Conservation (phyloP, 2,113 vertebrate genomes). For the Cyanoderma ruficeps region DNA sequence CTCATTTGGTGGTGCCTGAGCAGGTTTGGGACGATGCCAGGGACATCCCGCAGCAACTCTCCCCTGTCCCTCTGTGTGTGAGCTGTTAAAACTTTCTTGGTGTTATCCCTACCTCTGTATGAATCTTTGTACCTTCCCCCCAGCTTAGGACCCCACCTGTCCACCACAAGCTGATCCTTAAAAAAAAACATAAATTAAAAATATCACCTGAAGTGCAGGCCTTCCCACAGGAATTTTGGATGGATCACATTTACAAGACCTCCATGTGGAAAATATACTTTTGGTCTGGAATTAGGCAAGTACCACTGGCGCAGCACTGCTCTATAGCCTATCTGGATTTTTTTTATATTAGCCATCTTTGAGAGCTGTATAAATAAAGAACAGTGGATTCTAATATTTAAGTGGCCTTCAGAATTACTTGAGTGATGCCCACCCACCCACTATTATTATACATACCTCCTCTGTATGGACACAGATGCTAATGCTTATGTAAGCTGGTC, state of each 20-base stretch:
- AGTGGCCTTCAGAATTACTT: neutral
- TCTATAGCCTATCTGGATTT: neutral
- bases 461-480: neutral
- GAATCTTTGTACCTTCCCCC: neutral
- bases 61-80: too few species aligned
- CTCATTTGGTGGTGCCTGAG: too few species aligned
- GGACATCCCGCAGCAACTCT: too few species aligned
- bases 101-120: neutral
- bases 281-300: neutral
- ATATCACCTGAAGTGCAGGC: neutral
- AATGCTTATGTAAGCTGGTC: slow-evolving; percentile 10
- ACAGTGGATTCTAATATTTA: neutral
- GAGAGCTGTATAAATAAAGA: neutral
- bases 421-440: neutral
- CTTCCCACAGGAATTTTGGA: neutral
- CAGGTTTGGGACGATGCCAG: too few species aligned
- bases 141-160: neutral
- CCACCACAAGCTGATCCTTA: neutral
- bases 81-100: neutral
- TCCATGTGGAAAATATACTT: neutral
- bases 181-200: neutral
- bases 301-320: neutral
- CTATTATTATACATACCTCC: neutral
- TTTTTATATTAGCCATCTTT: neutral
- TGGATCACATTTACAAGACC: neutral